Base-by-base conservation (phyloP, 2,113 vertebrate species). In the Eulemur macaco region DNA sequence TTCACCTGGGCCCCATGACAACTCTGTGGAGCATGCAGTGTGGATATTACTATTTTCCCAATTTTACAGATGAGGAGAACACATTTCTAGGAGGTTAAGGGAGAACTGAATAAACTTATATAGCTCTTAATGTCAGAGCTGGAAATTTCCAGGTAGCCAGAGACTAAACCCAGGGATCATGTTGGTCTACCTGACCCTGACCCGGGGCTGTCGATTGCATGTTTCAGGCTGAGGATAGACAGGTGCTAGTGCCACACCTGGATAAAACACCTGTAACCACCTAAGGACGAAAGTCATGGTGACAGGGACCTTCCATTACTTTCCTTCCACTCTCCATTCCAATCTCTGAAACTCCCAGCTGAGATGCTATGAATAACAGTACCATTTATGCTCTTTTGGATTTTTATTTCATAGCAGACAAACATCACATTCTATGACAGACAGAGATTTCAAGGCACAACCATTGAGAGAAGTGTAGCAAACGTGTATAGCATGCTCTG, bases 371-470 rank as follows among this genome's bases (percentile, higher is more conserved):
- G n/a, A 58, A 34, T 34, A 91, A 74, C 6, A 54, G 39, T 31
- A 60, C 1, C 27, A 20, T 60, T n/a, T 80, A 13, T 29, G 52
- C 18, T 25, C 86, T 80, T 66, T 34, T 12, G 8, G 39, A 86
- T 58, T 96, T 95, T 52, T 50, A 80, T 86, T 87, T 89, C 66
- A 94, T 27, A 52, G 76, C 85, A 64, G 74, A 68, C 14, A 66
- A 78, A 87, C 9, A 78, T 74, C 29, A 95, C 83, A 54, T 83
- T 95, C 34, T 50, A 18, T 13, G 73, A 74, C 50, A 88, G 78
- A 93, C 80, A 60, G 54, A 94, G 60, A 94, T 23, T 71, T n/a
- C 58, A 89, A 86, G 31, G n/a, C 39, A 81, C 8, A 69, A 8
- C 20, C 54, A 81, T 3, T 2, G 18, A 56, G 50, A 92, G 78